Conservation (phyloP, 2,888 invertebrate species). For the Syritta pipiens region DNA sequence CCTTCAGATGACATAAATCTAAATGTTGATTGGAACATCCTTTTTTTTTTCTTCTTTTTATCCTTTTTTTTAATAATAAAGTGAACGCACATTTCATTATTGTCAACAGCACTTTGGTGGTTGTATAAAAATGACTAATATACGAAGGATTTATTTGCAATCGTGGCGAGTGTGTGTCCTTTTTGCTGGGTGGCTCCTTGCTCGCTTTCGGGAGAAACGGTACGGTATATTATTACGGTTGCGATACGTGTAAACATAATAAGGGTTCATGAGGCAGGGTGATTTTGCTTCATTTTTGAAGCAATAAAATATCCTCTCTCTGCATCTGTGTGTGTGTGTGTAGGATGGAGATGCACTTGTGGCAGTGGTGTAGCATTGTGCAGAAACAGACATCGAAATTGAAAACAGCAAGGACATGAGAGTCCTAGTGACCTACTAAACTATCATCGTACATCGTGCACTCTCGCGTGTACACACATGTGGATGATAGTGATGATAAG, state of each 20-base stretch:
- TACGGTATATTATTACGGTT: slow-evolving; percentile 42
- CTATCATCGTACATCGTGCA: slow-evolving; percentile 55
- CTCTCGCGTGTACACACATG: slow-evolving; percentile 46
- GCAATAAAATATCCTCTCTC: slow-evolving; percentile 37
- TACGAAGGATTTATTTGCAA: slow-evolving; percentile 7
- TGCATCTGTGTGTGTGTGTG: not conserved
- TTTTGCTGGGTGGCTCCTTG: not conserved
- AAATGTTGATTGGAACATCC: slow-evolving; percentile 25
- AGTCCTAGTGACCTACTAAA: slow-evolving; percentile 78
- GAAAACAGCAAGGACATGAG: slow-evolving; percentile 77
- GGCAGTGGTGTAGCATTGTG: slow-evolving; percentile 58
- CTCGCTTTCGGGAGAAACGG: not conserved
- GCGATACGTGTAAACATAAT: slow-evolving; percentile 40
- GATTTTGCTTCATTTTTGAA: slow-evolving; percentile 40
- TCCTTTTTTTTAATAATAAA: slow-evolving; percentile 24
- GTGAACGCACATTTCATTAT: slow-evolving; percentile 28
- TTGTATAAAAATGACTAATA: slow-evolving; percentile 19
- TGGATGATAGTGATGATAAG: slow-evolving; percentile 55
- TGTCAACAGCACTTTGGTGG: slow-evolving; percentile 19
- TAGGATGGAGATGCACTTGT: slow-evolving; percentile 43
- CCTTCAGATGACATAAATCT: slow-evolving; percentile 40
- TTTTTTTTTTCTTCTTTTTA: not conserved
- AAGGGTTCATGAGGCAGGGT: slow-evolving; percentile 58
- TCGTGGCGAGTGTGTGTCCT: slow-evolving; percentile 11
- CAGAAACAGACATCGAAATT: slow-evolving; percentile 72